A percentile compares a stretch with the other conserved stretches of the same genome.
phyloP scores from a whole-genome alignment of 2,888 invertebrate species.

The Papilio gigon region DNA sequence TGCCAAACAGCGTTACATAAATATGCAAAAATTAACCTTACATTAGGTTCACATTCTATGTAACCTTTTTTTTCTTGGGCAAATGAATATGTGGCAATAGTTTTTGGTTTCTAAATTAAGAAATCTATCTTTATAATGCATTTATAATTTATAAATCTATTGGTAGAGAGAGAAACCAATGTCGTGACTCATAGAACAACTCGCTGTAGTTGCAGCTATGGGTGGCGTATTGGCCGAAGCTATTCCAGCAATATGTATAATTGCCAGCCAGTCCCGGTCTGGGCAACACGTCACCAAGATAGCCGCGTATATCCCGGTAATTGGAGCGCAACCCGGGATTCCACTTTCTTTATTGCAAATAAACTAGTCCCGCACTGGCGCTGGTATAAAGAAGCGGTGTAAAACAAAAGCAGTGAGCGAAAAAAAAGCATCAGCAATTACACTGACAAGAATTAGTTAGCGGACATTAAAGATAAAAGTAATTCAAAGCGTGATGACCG shows the following conservation, averaged over 20 bases:
- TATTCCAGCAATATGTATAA: conserved; percentile 74
- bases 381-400: conserved; percentile 61
- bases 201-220: conserved; percentile 21
- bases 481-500: not conserved
- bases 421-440: not conserved
- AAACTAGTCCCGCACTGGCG: conserved; percentile 78
- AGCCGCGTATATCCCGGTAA: conserved; percentile 81
- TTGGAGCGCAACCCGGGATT: conserved; percentile 80
- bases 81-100: too few species aligned
- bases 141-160: not conserved
- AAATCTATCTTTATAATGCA: too few species aligned
- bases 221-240: conserved; percentile 48
- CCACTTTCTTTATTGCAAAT: conserved; percentile 82
- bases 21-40: not conserved
- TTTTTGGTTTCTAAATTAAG: too few species aligned
- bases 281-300: conserved; percentile 78
- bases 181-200: conserved; percentile 41
- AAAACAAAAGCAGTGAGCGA: conserved; percentile 17
- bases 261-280: conserved; percentile 66
- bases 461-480: not conserved
- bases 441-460: not conserved
- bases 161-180: conserved; percentile 29
- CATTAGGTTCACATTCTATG: too few species aligned
- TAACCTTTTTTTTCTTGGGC: too few species aligned
- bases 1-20: not conserved